Conservation (phyloP, 2,113 vertebrate species). For the Edolisoma coerulescens region DNA sequence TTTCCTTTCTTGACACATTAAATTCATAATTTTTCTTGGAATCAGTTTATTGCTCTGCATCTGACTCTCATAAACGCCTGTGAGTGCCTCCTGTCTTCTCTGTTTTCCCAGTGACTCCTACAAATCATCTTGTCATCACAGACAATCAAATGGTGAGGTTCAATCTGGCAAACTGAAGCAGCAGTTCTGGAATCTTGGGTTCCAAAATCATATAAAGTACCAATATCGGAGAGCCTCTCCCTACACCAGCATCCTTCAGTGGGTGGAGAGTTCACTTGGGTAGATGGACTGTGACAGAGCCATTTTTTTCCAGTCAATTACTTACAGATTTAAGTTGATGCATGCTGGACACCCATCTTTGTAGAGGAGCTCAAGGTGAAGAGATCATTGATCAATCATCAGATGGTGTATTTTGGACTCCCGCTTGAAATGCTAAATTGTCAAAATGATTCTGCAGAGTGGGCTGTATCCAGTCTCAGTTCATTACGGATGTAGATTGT, state of each 20-base stretch:
- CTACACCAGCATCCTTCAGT: background rate
- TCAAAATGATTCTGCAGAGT: background rate
- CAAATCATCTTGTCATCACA: background rate
- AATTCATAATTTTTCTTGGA: background rate
- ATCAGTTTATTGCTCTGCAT: background rate
- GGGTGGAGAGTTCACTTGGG: background rate
- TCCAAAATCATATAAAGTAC: accelerated
- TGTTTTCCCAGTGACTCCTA: background rate
- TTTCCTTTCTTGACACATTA: background rate
- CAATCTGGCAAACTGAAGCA: background rate
- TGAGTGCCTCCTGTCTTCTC: background rate
- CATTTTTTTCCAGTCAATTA: background rate
- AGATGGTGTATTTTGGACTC: background rate
- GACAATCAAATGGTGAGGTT: background rate
- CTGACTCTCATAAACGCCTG: background rate
- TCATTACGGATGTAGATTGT: slow-evolving; percentile 5
- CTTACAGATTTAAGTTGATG: background rate
- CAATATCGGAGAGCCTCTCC: accelerated
- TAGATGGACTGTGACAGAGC: background rate
- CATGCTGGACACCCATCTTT: background rate
- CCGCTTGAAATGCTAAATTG: background rate
- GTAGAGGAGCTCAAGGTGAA: background rate
- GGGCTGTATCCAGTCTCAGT: background rate
- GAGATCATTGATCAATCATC: background rate
- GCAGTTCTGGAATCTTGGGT: background rate